Base-by-base conservation (phyloP, 1,140 invertebrate species). In the Ceratina australensis region DNA sequence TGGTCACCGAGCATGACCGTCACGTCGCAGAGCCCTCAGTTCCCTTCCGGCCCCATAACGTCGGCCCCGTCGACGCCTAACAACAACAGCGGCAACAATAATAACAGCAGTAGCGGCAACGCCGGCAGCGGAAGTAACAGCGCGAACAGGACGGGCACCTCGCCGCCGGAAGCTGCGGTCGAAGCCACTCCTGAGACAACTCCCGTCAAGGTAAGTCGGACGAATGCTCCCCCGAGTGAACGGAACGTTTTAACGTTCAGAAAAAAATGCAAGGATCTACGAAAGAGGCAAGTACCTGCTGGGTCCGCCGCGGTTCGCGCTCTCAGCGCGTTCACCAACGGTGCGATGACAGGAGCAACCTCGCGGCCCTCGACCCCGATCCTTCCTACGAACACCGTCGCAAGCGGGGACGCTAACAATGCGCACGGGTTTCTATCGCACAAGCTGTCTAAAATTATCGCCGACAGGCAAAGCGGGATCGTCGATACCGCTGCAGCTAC, bases 101-200 rank as follows among this genome's bases (percentile, higher is more conserved):
- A 42, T 42, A 42, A 42, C 33, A 42, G 0, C 33, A 42, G 5
- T 7, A 42, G 8, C 10, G 10, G 5, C 33, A 42, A 42, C 33
- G 33, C 10, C 33, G 33, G 33, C 5, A 42, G 33, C 33, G 10
- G 33, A 5, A 42, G 10, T 10, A 42, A 42, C 10, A 42, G 33
- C 8, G 33, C 5, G 10, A 42, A 42, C 33, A 87, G 88, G 69
- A 91, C 87, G 15, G 94, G 95, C 56, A 93, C 94, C 3, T 95
- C 95, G 20, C 95, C 95, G 20, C 95, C 96, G 1, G 96, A 97
- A 91, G 95, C 96, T 15, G 96, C 96, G 50, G 95, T 97, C 42
- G 96, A 97, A 93, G 96, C 96, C 8, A 97, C 96, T 12, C 96
- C 96, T 3, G 96, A 97, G 93, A 97, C 96, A 33, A 97, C 96